These are phyloP conservation scores for Catharus fuscescens DNA, from an alignment of 2,113 vertebrate species.

Conservation along the genomic window DNA sequence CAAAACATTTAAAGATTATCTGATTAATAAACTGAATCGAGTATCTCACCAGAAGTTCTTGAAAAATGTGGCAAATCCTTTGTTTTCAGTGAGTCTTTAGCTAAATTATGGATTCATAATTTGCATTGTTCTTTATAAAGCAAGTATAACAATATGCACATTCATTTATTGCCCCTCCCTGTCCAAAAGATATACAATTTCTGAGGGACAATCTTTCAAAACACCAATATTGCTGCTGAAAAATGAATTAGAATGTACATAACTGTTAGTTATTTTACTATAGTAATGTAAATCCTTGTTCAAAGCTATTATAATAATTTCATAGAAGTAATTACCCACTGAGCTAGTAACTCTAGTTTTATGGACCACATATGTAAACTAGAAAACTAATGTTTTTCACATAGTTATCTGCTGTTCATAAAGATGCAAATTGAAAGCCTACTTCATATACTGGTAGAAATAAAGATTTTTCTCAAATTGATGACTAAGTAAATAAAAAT, in stretches of 20 bases:
- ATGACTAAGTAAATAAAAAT: background rate
- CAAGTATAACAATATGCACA: background rate
- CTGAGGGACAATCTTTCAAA: conserved; percentile 34
- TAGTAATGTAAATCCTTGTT: conserved; percentile 53
- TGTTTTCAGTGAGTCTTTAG: background rate
- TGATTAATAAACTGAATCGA: background rate
- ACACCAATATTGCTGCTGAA: conserved; percentile 13
- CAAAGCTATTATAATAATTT: conserved; percentile 63
- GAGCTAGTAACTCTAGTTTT: conserved; percentile 65
- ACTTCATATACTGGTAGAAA: background rate
- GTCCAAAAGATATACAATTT: conserved; percentile 42
- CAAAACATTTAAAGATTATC: background rate
- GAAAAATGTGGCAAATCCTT: background rate
- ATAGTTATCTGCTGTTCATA: conserved; percentile 38
- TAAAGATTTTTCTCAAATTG: background rate
- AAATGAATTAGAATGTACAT: conserved; percentile 40
- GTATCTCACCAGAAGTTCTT: background rate
- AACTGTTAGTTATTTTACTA: conserved; percentile 46
- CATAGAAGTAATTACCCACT: conserved; percentile 49
- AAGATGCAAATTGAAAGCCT: conserved; percentile 37
- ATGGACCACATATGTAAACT: conserved; percentile 53
- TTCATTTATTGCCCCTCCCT: conserved; percentile 1
- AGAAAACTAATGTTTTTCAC: conserved; percentile 36
- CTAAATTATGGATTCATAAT: background rate
- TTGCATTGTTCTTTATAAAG: background rate